These are phyloP conservation scores for Diachasmimorpha longicaudata DNA, from an alignment of 1,140 invertebrate genomes.

Conservation along the genomic window DNA sequence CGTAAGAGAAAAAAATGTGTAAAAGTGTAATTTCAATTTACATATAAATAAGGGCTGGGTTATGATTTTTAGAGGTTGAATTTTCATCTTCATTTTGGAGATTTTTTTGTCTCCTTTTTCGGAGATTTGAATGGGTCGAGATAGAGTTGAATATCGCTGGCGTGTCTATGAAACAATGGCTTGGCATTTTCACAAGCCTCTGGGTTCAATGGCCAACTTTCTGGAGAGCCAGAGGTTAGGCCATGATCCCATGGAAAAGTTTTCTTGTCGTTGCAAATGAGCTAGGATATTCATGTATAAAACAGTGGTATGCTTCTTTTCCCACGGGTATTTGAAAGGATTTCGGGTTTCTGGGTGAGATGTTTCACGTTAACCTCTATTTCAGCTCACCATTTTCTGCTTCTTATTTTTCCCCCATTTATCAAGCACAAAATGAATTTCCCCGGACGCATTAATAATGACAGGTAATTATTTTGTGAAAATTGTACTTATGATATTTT, in stretches of 20 bases:
- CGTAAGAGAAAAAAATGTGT: background rate
- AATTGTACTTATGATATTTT: background rate
- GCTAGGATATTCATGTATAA: constrained; percentile 12
- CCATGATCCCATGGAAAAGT: background rate
- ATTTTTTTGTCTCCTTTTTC: background rate
- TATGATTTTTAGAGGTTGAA: background rate
- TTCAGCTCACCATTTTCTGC: background rate
- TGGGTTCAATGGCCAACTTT: background rate
- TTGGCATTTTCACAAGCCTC: background rate
- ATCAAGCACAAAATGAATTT: background rate
- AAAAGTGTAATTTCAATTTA: background rate
- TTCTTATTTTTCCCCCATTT: background rate
- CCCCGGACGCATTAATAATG: background rate
- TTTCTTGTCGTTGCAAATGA: constrained; percentile 22
- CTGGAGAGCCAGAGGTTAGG: background rate
- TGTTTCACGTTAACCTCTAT: constrained; percentile 2
- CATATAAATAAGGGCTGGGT: background rate
- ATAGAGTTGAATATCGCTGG: background rate
- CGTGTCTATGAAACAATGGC: background rate
- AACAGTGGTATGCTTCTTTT: constrained; percentile 13
- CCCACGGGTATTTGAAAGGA: constrained; percentile 12
- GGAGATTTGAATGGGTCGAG: background rate
- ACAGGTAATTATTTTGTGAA: background rate
- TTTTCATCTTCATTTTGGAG: too few species aligned
- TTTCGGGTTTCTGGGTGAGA: constrained; percentile 9